Evolutionary conservation across 2,888 invertebrate species (phyloP), one percentile per base, ranked within the genome.

Genomic region (Conistra vaccinii): DNA sequence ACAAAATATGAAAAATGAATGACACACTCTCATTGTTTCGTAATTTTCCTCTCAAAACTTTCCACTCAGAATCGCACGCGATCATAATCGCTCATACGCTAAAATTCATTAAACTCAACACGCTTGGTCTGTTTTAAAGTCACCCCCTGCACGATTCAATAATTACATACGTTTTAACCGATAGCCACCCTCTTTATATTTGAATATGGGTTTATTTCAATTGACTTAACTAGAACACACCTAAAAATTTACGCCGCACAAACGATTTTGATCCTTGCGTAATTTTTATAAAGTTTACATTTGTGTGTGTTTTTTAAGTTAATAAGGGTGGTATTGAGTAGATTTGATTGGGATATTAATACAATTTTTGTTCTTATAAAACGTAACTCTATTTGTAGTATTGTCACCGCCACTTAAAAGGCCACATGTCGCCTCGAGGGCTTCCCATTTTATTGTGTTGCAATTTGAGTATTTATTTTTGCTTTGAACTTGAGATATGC

Each of bases 401-500:
- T 94, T 96, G 96, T 96, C 96, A 95, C 95, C 95, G 92, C 95
- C 95, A 96, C 96, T 96, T 95, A 94, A 93, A 92, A 91, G 92
- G 96, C 95, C 96, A 96, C 96, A 96, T 96, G 96, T 96, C 96
- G 95, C 93, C 92, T 94, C 81, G 86, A 96, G 96, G 93, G 95
- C 92, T 93, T 93, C 95, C 90, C 88, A 93, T 92, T 92, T 85
- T 91, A 92, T 95, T 95, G 93, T 94, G 89, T 90, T 90, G 88
- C 89, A 86, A 90, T 91, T 91, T 88, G 87, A 87, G 88, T 88
- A 90, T 89, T 90, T 89, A 86, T 82, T 89, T 89, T 87, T 85
- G 83, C 88, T 83, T 85, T 87, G 74, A 82, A 78, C 76, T 67
- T 53, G 73, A 83, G 66, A 78, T 69, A 78, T 69, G 69, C 67